phyloP scores from a whole-genome alignment of 2,888 invertebrate genomes.

The Parapristionchus giblindavisi region DNA sequence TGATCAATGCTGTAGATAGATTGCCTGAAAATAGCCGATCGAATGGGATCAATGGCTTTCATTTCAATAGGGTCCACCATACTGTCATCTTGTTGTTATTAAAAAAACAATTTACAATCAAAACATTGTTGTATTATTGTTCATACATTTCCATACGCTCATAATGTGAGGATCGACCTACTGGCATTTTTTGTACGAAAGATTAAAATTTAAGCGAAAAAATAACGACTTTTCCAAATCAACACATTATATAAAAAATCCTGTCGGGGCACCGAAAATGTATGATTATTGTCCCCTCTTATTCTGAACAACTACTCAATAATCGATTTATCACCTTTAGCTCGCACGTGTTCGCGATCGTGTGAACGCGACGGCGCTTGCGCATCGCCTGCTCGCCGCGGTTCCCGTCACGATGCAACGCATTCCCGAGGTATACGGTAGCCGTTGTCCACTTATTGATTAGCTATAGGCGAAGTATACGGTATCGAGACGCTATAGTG shows the following conservation, averaged over 20 bases:
- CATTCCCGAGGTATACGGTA: conserved; percentile 46
- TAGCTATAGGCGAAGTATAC: too few species aligned
- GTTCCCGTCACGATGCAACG: conserved; percentile 50
- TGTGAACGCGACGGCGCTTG: conserved; percentile 28
- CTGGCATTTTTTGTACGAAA: neutral
- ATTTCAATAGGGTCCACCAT: too few species aligned
- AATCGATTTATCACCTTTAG: neutral
- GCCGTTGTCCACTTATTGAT: too few species aligned
- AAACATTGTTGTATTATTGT: too few species aligned
- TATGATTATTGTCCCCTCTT: too few species aligned
- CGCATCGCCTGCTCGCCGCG: conserved; percentile 49
- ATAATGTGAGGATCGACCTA: neutral
- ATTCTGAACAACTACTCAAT: too few species aligned
- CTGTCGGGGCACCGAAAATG: too few species aligned
- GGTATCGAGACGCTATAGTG: neutral
- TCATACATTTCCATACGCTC: neutral
- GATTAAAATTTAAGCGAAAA: neutral
- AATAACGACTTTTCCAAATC: too few species aligned
- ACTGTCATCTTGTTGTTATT: too few species aligned
- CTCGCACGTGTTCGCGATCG: conserved; percentile 36
- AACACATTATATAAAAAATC: too few species aligned
- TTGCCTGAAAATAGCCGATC: neutral
- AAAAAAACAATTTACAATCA: too few species aligned
- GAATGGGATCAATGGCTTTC: too few species aligned
- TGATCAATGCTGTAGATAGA: neutral